phyloP scores from a whole-genome alignment of 2,113 vertebrate genomes.

The Zosterops borbonicus region DNA sequence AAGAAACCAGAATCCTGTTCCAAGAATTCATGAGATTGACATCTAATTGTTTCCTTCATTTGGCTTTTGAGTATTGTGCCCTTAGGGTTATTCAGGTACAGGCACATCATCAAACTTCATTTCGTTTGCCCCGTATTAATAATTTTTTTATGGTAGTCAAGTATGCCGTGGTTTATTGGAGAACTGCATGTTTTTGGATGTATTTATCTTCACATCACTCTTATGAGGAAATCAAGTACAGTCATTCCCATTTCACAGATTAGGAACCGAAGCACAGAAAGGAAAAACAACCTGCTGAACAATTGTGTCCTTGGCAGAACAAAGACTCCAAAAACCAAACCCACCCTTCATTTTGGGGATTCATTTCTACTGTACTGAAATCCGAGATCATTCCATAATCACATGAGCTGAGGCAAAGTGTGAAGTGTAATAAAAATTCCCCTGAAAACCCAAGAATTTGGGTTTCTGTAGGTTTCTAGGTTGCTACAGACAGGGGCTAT shows the following conservation, averaged over 20 bases:
- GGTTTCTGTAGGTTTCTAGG: not conserved
- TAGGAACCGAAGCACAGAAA: not conserved
- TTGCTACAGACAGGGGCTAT: not conserved
- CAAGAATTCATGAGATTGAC: slow-evolving; percentile 49
- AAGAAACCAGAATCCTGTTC: not conserved
- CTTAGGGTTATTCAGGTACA: slow-evolving; percentile 53
- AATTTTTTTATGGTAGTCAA: slow-evolving; percentile 29
- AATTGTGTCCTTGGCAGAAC: not conserved
- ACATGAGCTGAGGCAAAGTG: not conserved
- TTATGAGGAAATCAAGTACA: slow-evolving; percentile 10
- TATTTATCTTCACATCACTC: slow-evolving; percentile 1
- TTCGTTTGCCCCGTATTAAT: slow-evolving; percentile 48
- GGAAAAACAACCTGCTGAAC: not conserved
- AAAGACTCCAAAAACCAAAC: not conserved
- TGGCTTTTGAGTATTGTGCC: slow-evolving; percentile 12
- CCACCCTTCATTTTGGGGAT: not conserved
- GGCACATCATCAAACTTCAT: slow-evolving; percentile 25
- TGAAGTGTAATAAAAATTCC: not conserved
- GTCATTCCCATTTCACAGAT: not conserved
- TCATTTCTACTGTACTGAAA: not conserved
- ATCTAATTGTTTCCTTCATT: slow-evolving; percentile 55
- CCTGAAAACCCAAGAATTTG: not conserved
- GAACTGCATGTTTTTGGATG: not conserved
- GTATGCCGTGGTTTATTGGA: slow-evolving; percentile 17
- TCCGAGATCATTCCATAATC: not conserved